phyloP scores from a whole-genome alignment of 1,140 invertebrate genomes.

The Proctacanthus coquilletti region DNA sequence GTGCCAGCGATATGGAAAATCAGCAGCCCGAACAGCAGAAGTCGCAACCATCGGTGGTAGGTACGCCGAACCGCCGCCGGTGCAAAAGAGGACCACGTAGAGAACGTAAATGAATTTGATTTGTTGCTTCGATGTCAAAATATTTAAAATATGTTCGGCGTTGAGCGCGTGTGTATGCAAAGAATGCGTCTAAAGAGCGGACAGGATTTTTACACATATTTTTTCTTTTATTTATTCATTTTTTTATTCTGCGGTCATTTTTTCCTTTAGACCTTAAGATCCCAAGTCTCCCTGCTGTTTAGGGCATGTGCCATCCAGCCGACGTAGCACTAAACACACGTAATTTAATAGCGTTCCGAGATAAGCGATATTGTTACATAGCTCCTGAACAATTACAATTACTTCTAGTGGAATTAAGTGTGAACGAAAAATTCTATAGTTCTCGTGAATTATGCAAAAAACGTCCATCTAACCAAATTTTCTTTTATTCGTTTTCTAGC shows the following conservation, averaged over 20 bases:
- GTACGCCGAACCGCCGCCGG: too few relatives aligned
- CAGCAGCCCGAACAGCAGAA: neutral
- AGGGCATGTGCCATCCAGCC: neutral
- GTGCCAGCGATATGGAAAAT: neutral
- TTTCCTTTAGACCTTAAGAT: too few relatives aligned
- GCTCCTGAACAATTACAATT: too few relatives aligned
- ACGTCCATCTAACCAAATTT: too few relatives aligned
- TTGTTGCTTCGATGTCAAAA: conserved; percentile 1
- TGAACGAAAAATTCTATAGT: too few relatives aligned
- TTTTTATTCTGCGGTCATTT: neutral
- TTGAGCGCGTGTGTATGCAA: neutral
- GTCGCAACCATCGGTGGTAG: too few relatives aligned
- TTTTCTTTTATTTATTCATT: neutral
- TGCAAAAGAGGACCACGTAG: neutral
- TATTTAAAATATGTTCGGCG: conserved; percentile 1
- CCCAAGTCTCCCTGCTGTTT: too few relatives aligned
- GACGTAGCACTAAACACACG: neutral
- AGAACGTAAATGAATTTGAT: neutral
- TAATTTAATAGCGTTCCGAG: neutral
- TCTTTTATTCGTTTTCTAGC: too few relatives aligned
- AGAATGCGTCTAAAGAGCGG: neutral
- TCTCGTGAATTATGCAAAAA: too few relatives aligned
- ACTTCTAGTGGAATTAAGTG: too few relatives aligned
- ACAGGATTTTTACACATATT: neutral
- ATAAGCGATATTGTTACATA: too few relatives aligned